These are phyloP conservation scores for Ibycter americanus DNA, from an alignment of 2,797 vertebrate species.

Conservation along the genomic window DNA sequence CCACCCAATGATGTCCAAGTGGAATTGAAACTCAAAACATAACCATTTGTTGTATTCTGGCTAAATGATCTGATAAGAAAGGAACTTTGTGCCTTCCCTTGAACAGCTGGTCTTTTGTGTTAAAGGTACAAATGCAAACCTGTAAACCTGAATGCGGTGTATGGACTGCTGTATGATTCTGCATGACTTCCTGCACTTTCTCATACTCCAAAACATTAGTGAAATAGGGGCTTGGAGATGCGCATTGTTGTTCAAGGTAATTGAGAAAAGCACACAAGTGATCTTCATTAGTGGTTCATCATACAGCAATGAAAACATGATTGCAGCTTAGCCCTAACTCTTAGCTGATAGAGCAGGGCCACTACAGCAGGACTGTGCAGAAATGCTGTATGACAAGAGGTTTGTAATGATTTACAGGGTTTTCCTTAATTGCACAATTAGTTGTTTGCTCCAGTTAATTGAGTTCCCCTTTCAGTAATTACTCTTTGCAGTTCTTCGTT, in stretches of 20 bases:
- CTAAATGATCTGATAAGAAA: neutral
- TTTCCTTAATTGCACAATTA: constrained; percentile 57
- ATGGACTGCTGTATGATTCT: neutral
- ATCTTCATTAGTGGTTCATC: constrained; percentile 2
- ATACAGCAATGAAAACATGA: neutral
- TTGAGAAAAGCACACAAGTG: neutral
- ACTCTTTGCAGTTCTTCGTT: constrained; percentile 32
- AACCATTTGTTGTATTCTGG: neutral
- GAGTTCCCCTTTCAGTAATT: constrained; percentile 59
- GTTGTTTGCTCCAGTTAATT: constrained; percentile 69
- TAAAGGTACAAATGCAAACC: neutral
- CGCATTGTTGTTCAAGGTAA: neutral
- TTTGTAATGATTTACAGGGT: constrained; percentile 54
- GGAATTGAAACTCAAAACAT: neutral
- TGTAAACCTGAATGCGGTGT: neutral
- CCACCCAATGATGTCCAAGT: neutral
- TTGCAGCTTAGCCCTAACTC: neutral
- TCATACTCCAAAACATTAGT: neutral
- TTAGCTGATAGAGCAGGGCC: neutral
- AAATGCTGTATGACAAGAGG: constrained; percentile 31
- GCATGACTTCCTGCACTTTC: neutral
- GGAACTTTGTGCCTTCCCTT: neutral
- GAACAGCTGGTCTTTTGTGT: neutral
- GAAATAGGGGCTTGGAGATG: neutral
- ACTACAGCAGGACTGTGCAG: neutral